Evolutionary conservation across 2,113 vertebrate genomes (phyloP), one percentile per base, ranked within the genome.

Genomic region (Siphamia tubifer): DNA sequence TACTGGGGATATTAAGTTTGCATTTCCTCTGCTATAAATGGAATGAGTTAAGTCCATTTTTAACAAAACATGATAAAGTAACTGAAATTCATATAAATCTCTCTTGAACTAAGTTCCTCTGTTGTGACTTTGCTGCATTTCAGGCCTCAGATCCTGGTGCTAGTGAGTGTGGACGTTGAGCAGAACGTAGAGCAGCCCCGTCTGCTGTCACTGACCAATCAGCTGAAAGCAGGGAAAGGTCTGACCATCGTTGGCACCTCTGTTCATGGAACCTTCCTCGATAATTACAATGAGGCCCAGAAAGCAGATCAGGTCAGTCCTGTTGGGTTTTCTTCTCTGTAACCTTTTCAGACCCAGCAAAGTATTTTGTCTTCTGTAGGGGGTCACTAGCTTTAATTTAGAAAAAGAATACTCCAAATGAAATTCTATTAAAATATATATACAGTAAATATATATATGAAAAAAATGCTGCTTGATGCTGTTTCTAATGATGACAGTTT

Each of bases 221-320:
- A 99, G 90, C 92, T 99, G 21, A 99, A 99, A 82, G 98, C 98
- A 0, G 96, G 98, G 19, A 99, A 98, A 77, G 98, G 97, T n/a
- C 91, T 99, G 82, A 99, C 98, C 67, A 98, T 99, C 0, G 96
- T 98, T 62, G 97, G 96, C 40, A 96, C 96, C 0, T 93, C 96
- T 31, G 91, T 99, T 11, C 95, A 96, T 69, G 98, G 98, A 38
- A 97, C 94, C 36, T 98, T 96, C 79, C 91, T 99, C 35, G 93
- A 96, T 71, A 96, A 96, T 83, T 93, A 96, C 28, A 88, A 89
- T 0, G 94, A 98, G 77, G 92, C 95, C 0, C 97, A 98, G 90
- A 90, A 92, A 56, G 95, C 95, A 0, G 98, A 99, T 73, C 95
- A 98, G 95, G 98, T 98, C 68, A 19, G 40, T 34, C 17, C 5